These are phyloP conservation scores for Pithys albifrons DNA, from an alignment of 2,113 vertebrate genomes.

Conservation along the genomic window DNA sequence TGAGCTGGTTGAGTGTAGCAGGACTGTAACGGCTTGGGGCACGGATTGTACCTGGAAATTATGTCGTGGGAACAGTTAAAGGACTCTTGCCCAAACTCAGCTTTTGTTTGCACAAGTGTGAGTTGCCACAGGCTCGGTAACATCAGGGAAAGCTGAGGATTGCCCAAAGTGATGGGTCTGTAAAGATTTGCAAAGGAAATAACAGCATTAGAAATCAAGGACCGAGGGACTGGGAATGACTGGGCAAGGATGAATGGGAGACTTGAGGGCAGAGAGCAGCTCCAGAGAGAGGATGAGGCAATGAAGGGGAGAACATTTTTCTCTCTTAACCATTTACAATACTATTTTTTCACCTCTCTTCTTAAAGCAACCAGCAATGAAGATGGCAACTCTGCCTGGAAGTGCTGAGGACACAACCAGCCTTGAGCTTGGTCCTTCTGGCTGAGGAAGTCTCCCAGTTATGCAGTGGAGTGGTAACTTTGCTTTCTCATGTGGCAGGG, in stretches of 20 bases:
- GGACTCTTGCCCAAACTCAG: background rate
- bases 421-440: slow-evolving; percentile 44
- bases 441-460: slow-evolving; percentile 43
- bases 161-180: background rate
- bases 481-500: slow-evolving; percentile 8
- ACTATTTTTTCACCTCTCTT: slow-evolving; percentile 51
- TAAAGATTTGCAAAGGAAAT: background rate
- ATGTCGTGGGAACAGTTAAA: background rate
- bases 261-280: background rate
- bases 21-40: background rate
- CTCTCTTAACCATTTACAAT: slow-evolving; percentile 50
- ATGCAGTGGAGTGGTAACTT: slow-evolving; percentile 56
- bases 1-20: background rate
- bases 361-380: slow-evolving; percentile 25
- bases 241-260: background rate
- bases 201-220: background rate
- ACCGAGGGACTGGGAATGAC: background rate
- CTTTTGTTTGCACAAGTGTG: background rate
- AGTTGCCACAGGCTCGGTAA: background rate
- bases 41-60: background rate
- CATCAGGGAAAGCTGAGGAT: background rate
- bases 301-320: background rate
- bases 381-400: slow-evolving; percentile 27
- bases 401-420: slow-evolving; percentile 64
- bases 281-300: background rate